A percentile compares a stretch with the other conserved stretches of the same genome.
phyloP scores from a whole-genome alignment of 1,140 invertebrate genomes.

The Eciton burchellii region DNA sequence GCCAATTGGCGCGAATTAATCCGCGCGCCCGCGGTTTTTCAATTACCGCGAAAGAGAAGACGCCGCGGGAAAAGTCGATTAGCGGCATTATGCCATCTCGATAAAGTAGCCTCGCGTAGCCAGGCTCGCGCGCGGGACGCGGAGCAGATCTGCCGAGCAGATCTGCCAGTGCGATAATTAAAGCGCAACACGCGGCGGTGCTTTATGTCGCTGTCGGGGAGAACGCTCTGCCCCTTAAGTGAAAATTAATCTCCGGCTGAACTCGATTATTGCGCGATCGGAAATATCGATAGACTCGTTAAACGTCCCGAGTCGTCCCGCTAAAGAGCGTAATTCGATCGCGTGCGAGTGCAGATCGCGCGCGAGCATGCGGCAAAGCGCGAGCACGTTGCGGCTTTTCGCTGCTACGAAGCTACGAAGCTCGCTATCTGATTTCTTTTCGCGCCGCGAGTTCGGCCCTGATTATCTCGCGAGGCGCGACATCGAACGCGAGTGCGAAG shows the following conservation, averaged over 20 bases:
- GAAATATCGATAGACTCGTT: constrained; percentile 54
- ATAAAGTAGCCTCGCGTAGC: constrained; percentile 44
- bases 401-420: too few species aligned
- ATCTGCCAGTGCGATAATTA: constrained; percentile 56
- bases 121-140: constrained; percentile 40
- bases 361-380: not conserved
- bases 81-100: constrained; percentile 49
- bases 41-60: constrained; percentile 12
- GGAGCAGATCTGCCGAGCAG: too few species aligned
- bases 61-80: constrained; percentile 46
- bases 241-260: constrained; percentile 52
- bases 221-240: constrained; percentile 11
- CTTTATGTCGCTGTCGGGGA: constrained; percentile 43
- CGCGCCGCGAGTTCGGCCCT: not conserved
- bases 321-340: constrained; percentile 47
- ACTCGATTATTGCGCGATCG: constrained; percentile 48
- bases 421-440: too few species aligned
- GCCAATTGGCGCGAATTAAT: constrained; percentile 39
- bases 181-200: constrained; percentile 29
- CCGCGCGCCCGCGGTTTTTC: constrained; percentile 35
- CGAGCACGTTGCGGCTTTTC: too few species aligned
- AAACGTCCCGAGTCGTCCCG: constrained; percentile 25
- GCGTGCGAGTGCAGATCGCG: constrained; percentile 3
- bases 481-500: too few species aligned
- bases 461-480: not conserved